Evolutionary conservation across 2,797 vertebrate species (phyloP), one percentile per base, ranked within the genome.

Genomic region (Crypturellus tataupa): DNA sequence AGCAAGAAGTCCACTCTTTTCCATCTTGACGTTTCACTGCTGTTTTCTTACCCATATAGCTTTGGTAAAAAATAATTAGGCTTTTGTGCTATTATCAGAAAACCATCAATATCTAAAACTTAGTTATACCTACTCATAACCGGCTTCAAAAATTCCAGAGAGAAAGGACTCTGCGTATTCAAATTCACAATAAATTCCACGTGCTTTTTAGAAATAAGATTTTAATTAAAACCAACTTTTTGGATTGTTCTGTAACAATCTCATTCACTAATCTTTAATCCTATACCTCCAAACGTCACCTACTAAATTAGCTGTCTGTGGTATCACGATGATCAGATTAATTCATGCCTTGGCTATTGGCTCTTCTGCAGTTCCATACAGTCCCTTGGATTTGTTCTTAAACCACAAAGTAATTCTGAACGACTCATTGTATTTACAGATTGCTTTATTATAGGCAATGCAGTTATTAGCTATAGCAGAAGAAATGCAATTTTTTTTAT

Each of bases 251-350:
- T 55, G 10, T 51, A 94, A 56, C 47, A 68, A 80, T 29, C 70
- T 81, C 59, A 10, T 51, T 91, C 81, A 85, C 75, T 95, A 84
- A 88, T 91, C 71, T 95, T 90, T 80, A 70, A 80, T 51, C 55
- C 35, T 25, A 24, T 2, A 42, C 18, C 24, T 29, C 62, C 53
- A 90, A 70, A 29, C 42, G 17, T 47, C 73, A 85, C 33, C 63
- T 89, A 17, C 47, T 83, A 85, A 91, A 86, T 80, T 44, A 93
- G 18, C 60, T 80, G 14, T 62, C 83, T 89, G 55, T 40, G 69
- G 10, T 60, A 59, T n/a, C 77, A 67, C 59, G 76, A 65, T 77
- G 29, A 86, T 80, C 64, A 49, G 39, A 69, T 70, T 80, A 91
- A 80, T 82, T 60, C 29, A 3, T 25, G 4, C 3, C 4, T 24